These are phyloP conservation scores for Ceratitis capitata DNA, from an alignment of 1,140 invertebrate species.

Conservation along the genomic window DNA sequence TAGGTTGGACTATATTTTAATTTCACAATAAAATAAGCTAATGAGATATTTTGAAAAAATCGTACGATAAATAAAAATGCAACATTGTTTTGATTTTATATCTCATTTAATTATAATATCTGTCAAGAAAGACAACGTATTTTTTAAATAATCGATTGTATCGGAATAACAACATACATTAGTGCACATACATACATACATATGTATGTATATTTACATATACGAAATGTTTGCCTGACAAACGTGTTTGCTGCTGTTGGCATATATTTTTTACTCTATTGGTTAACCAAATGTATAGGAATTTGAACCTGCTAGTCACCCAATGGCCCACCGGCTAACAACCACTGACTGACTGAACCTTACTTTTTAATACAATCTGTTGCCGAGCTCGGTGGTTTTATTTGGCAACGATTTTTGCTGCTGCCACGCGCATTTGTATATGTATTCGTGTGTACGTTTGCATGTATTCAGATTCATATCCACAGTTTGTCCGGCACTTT, in stretches of 20 bases:
- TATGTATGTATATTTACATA: not conserved
- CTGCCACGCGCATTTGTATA: not conserved
- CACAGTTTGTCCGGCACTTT: not conserved
- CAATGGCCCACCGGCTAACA: not conserved
- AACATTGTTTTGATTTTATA: too few species aligned
- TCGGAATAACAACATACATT: too few species aligned
- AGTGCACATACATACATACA: not conserved
- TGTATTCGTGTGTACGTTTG: too few species aligned
- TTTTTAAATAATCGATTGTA: too few species aligned
- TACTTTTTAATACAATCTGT: not conserved
- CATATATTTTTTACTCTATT: not conserved
- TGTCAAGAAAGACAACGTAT: too few species aligned
- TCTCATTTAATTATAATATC: too few species aligned
- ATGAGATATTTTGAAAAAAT: too few species aligned
- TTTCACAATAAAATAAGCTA: too few species aligned
- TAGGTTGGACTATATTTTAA: too few species aligned
- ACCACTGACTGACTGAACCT: not conserved
- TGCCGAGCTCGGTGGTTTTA: not conserved
- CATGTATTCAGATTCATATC: slow-evolving; percentile 4
- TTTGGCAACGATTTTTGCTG: slow-evolving; percentile 6
- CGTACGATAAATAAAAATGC: too few species aligned
- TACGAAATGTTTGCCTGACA: not conserved
- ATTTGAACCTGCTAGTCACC: not conserved
- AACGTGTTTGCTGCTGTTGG: not conserved
- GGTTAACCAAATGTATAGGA: not conserved